Base-by-base conservation (phyloP, 92 coral and sea anemone species). In the Porites cylindrica region DNA sequence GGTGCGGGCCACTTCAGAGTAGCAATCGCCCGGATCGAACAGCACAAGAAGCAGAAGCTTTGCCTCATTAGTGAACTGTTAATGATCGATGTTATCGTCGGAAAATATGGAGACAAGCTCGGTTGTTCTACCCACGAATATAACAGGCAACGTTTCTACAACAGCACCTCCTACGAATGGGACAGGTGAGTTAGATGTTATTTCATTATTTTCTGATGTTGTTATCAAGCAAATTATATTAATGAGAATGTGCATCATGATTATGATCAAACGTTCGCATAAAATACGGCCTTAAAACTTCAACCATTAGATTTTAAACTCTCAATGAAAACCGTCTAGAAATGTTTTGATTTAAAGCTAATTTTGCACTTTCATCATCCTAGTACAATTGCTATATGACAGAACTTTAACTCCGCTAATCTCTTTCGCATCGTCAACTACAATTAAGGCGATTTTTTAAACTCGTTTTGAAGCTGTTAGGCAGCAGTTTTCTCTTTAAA, bases 101-200 rank as follows among this genome's bases (percentile, higher is more conserved):
- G 38, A 54, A 17, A 47, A 19, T 47, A 81, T 67, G 76, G 84
- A 23, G 16, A 3, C 71, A 66, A 80, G 65, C 3, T 50, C 75
- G 11, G 14, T 70, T 68, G 16, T 66, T 10, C 0, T 66, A 23
- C 47, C 76, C 3, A 67, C 85, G 24, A 81, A 14, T 2, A 3
- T 64, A 2, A 63, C 52, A 10, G 85, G 76, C 7, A 81, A 81
- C 66, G 53, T 81, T 68, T 53, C 85, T 17, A 81, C 85, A 29
- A 81, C 85, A 18, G n/a, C 51, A 13, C 17, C 85, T n/a, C 85
- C 85, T 6, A 81, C 85, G 23, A 81, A 81, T 24, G 85, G 85
- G 54, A 81, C 85, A 24, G 10, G 85, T 81, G 21, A 81, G 85
- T 68, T 67, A 16, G 10, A 5, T 67, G 32, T 52, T 38, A 16